These are phyloP conservation scores for Dromaius novaehollandiae DNA, from an alignment of 2,113 vertebrate species.

Conservation along the genomic window DNA sequence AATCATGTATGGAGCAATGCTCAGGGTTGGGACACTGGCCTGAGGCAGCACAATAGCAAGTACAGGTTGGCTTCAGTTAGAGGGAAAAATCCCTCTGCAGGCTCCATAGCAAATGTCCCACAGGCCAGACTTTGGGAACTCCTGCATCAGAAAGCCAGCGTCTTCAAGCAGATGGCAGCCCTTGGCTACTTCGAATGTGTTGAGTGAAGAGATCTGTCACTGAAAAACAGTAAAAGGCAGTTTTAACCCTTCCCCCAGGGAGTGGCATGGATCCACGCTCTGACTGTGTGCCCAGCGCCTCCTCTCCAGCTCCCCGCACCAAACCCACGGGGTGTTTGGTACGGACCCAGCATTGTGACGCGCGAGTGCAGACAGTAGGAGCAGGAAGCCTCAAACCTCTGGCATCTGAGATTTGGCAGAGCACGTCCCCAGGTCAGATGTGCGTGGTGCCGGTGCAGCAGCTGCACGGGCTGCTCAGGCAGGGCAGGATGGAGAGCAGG, in stretches of 20 bases:
- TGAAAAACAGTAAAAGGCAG: background rate
- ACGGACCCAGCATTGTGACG: background rate
- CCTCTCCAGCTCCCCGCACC: rapidly evolving
- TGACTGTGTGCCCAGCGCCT: background rate
- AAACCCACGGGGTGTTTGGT: conserved; percentile 8
- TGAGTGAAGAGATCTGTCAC: conserved; percentile 51
- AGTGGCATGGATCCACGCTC: rapidly evolving
- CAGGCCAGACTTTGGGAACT: conserved; percentile 45
- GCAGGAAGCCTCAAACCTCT: conserved; percentile 25
- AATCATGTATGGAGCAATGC: background rate
- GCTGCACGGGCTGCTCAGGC: background rate
- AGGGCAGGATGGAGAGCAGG: background rate
- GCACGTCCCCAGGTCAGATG: rapidly evolving
- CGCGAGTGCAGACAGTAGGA: background rate
- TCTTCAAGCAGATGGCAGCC: conserved; percentile 56
- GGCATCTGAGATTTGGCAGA: conserved; percentile 22
- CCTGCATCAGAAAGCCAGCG: conserved; percentile 43
- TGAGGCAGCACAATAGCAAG: background rate
- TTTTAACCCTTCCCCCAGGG: conserved; percentile 12
- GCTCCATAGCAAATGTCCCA: background rate
- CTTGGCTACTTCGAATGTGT: conserved; percentile 52
- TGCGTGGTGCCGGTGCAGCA: rapidly evolving
- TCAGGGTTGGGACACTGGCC: background rate
- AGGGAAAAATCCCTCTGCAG: background rate
- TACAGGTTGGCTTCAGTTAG: background rate